Base-by-base conservation (phyloP, 2,888 invertebrate genomes). In the Chydorus sphaericus region DNA sequence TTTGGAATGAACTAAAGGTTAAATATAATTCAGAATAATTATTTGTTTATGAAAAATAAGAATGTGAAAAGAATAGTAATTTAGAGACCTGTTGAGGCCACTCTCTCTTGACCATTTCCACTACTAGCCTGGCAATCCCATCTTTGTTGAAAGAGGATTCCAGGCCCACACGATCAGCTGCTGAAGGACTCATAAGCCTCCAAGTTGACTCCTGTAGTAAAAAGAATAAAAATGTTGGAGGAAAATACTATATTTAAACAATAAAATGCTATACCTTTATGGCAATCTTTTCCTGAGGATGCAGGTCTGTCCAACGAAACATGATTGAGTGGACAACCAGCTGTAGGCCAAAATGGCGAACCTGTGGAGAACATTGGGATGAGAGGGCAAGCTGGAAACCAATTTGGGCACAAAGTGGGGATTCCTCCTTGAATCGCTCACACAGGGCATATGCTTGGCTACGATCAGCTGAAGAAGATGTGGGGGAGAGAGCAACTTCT, bases 41-140 rank as follows among this genome's bases (percentile, higher is more conserved):
- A n/a, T n/a, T n/a, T n/a, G n/a, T n/a, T n/a, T n/a, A n/a, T n/a
- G n/a, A n/a, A n/a, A n/a, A n/a, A n/a, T n/a, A n/a, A n/a, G n/a
- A n/a, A n/a, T n/a, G n/a, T n/a, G n/a, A n/a, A n/a, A n/a, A n/a
- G n/a, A n/a, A n/a, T n/a, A n/a, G n/a, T n/a, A n/a, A n/a, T n/a
- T n/a, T n/a, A n/a, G n/a, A n/a, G n/a, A n/a, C n/a, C n/a, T 93
- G 88, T 67, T 94, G 94, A 0, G 96, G 96, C 96, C 94, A 96
- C 68, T 94, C 94, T 10, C 94, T 76, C 67, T 94, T 94, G 55
- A 91, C 85, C 83, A 96, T 91, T 73, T 96, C 94, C 0, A 96
- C 94, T 55, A 94, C 81, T n/a, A 93, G 85, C 50, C 92, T 77
- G 14, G 91, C 85, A 3, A 88, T 69, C 1, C 85, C 89, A 68